phyloP scores from a whole-genome alignment of 37 sponge, comb jelly and placozoan species.

The Spongilla lacustris region DNA sequence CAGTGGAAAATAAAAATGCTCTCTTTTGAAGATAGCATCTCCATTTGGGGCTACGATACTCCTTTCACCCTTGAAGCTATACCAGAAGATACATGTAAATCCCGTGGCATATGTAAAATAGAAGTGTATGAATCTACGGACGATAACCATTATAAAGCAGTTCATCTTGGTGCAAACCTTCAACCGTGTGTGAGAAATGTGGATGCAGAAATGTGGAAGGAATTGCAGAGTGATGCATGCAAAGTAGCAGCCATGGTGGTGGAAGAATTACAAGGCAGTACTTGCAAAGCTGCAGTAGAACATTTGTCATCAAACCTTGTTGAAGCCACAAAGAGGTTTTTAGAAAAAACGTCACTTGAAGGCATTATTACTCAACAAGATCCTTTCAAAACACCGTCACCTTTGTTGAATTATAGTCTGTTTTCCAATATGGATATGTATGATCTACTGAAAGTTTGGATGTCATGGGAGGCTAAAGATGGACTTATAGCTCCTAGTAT shows the following conservation, averaged over 20 bases:
- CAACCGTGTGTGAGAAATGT: neutral
- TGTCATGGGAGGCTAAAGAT: constrained; percentile 40
- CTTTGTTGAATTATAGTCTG: neutral
- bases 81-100: neutral
- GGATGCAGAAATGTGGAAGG: neutral
- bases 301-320: neutral
- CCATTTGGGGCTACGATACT: neutral
- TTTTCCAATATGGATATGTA: constrained; percentile 3
- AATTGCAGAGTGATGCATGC: neutral
- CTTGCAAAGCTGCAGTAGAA: too few relatives aligned
- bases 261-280: too few relatives aligned
- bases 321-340: neutral
- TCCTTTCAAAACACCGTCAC: neutral
- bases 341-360: neutral
- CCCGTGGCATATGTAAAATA: neutral
- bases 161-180: neutral
- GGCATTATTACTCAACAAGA: neutral
- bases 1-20: constrained; percentile 18
- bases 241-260: neutral
- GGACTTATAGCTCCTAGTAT: constrained; percentile 36
- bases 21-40: constrained; percentile 1
- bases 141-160: neutral
- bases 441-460: constrained; percentile 45
- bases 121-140: neutral
- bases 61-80: neutral